phyloP scores from a whole-genome alignment of 37 sponge, comb jelly and placozoan species.

The Mnemiopsis leidyi region DNA sequence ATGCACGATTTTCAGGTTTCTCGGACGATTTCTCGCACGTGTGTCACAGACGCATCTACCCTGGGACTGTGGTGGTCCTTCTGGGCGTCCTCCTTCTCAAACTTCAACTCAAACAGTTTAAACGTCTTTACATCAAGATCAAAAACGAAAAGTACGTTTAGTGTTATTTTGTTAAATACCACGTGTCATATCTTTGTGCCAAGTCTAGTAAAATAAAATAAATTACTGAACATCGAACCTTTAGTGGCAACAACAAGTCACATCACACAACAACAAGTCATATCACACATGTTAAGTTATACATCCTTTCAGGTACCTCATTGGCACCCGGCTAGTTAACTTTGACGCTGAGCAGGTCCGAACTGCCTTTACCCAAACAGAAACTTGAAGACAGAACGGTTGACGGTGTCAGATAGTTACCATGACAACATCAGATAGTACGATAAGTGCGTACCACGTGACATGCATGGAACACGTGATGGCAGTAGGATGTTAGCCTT shows the following conservation, averaged over 20 bases:
- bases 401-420: background rate
- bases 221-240: too few relatives aligned
- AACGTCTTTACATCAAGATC: conserved; percentile 75
- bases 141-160: conserved; percentile 89
- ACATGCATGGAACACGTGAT: background rate
- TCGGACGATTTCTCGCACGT: conserved; percentile 66
- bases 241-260: too few relatives aligned
- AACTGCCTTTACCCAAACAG: conserved; percentile 37
- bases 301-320: conserved; percentile 85
- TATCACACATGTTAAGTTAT: too few relatives aligned
- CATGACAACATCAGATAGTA: background rate
- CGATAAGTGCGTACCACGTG: background rate
- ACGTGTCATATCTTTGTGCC: too few relatives aligned
- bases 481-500: too few relatives aligned
- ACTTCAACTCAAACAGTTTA: conserved; percentile 67
- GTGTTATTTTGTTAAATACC: too few relatives aligned
- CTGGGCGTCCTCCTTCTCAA: conserved; percentile 59
- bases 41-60: conserved; percentile 71
- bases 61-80: conserved; percentile 67
- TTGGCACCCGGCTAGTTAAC: conserved; percentile 84
- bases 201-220: too few relatives aligned
- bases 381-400: background rate
- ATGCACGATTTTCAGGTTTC: conserved; percentile 67
- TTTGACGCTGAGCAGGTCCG: conserved; percentile 65
- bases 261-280: too few relatives aligned